Conservation (phyloP, 2,113 vertebrate species). For the Oceanites oceanicus region DNA sequence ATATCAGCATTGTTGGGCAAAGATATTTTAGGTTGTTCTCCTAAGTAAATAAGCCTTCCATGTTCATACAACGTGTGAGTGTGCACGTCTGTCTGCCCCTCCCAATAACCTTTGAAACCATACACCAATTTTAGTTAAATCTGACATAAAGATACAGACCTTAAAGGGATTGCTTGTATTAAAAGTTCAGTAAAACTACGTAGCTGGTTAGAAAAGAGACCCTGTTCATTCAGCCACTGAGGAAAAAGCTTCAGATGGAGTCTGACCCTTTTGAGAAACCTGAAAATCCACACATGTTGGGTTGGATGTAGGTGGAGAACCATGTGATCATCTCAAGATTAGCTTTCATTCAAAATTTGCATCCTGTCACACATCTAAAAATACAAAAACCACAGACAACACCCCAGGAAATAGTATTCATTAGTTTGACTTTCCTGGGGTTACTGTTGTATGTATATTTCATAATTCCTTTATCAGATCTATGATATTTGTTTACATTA, state of each 20-base stretch:
- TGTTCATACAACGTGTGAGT: neutral
- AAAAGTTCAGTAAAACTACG: neutral
- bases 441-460: neutral
- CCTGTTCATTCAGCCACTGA: neutral
- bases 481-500: neutral
- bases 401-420: neutral
- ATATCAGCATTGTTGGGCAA: neutral
- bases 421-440: neutral
- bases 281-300: neutral
- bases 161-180: neutral
- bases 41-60: neutral
- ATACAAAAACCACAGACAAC: neutral
- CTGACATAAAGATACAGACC: neutral
- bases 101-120: neutral
- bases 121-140: neutral
- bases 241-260: neutral
- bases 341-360: neutral
- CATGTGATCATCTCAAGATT: neutral
- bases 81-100: neutral
- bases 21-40: neutral
- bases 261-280: neutral
- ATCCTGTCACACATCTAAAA: neutral
- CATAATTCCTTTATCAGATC: neutral
- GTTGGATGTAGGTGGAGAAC: neutral
- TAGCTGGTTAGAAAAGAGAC: neutral